A percentile compares a stretch with the other conserved stretches of the same genome.
Conservation (phyloP, 2,888 invertebrate species). For the Prostheceraeus crozeri region DNA sequence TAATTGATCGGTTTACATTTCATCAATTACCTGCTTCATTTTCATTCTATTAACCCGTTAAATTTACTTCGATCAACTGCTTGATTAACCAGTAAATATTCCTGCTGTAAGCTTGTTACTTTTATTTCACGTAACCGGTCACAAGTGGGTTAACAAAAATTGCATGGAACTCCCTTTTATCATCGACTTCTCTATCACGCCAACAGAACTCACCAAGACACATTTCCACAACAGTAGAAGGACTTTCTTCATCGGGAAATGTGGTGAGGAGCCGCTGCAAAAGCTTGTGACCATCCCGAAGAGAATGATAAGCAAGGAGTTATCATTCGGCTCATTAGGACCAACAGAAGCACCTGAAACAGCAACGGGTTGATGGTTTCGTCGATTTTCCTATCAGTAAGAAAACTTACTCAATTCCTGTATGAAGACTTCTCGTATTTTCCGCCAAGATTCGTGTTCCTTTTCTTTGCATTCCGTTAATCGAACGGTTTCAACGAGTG, state of each 20-base stretch:
- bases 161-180: too few relatives aligned
- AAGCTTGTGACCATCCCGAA: conserved; percentile 91
- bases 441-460: conserved; percentile 44
- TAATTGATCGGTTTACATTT: too few relatives aligned
- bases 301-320: conserved; percentile 75
- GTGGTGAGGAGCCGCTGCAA: conserved; percentile 86
- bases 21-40: too few relatives aligned
- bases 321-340: conserved; percentile 60
- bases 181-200: too few relatives aligned
- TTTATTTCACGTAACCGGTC: too few relatives aligned
- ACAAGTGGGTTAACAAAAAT: too few relatives aligned
- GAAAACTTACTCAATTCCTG: conserved; percentile 60
- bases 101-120: too few relatives aligned
- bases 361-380: not conserved
- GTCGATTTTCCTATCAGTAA: not conserved
- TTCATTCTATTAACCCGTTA: too few relatives aligned
- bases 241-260: conserved; percentile 97
- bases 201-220: conserved; percentile 69
- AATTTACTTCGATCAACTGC: too few relatives aligned
- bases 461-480: not conserved
- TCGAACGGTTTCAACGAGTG: conserved; percentile 86
- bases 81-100: too few relatives aligned
- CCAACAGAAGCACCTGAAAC: not conserved
- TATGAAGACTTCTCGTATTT: conserved; percentile 61
- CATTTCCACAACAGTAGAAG: conserved; percentile 89